Conservation (phyloP, 2,888 invertebrate species). For the Ectobius pallidus region DNA sequence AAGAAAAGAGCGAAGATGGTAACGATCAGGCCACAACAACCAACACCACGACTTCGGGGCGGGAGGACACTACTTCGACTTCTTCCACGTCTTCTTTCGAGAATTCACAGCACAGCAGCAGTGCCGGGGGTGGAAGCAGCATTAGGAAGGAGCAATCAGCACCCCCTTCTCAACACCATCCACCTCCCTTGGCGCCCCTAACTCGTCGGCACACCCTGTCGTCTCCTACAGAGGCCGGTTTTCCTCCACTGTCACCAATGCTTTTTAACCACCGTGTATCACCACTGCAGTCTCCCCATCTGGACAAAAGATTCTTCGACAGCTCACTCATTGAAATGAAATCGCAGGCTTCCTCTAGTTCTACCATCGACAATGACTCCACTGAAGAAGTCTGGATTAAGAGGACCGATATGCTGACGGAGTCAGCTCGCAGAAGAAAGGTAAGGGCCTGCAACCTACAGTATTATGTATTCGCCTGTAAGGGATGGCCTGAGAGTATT, state of each 20-base stretch:
- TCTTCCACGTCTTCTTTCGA: conserved; percentile 15
- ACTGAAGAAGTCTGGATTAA: conserved; percentile 72
- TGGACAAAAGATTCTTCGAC: conserved; percentile 82
- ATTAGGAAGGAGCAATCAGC: neutral
- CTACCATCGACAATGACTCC: conserved; percentile 63
- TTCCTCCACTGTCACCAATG: conserved; percentile 26
- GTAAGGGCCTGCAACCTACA: too few relatives aligned
- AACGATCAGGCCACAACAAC: conserved; percentile 14
- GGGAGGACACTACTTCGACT: conserved; percentile 16
- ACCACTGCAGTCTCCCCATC: conserved; percentile 66
- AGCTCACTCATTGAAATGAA: conserved; percentile 82
- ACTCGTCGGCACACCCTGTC: conserved; percentile 2
- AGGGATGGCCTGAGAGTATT: too few relatives aligned
- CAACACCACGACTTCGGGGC: conserved; percentile 6
- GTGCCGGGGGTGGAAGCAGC: neutral
- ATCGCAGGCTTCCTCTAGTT: conserved; percentile 68
- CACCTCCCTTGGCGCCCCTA: neutral
- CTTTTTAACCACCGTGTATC: conserved; percentile 50
- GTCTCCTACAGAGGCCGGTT: neutral
- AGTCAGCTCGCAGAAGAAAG: conserved; percentile 55
- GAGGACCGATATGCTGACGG: conserved; percentile 56
- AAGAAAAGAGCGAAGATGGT: conserved; percentile 24
- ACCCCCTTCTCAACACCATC: conserved; percentile 19
- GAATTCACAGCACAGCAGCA: conserved; percentile 11
- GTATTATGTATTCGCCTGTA: too few relatives aligned